These are phyloP conservation scores for Hippoglossus hippoglossus DNA, from an alignment of 2,797 vertebrate genomes.

Conservation along the genomic window DNA sequence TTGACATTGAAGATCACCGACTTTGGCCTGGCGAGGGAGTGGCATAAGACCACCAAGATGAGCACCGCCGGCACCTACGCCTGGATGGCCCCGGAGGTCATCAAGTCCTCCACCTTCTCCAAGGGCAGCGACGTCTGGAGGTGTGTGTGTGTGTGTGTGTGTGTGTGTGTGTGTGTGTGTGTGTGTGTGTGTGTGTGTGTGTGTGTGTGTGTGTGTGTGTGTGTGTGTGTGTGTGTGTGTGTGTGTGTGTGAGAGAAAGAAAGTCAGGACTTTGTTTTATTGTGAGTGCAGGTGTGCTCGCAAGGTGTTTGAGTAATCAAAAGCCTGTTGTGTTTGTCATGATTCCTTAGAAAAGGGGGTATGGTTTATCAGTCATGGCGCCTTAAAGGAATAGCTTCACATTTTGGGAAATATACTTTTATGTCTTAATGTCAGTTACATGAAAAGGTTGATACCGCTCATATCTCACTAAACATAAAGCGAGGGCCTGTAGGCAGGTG, in stretches of 20 bases:
- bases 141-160: constrained; percentile 45
- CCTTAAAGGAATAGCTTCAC: neutral
- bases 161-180: neutral
- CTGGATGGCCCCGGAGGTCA: constrained; percentile 95
- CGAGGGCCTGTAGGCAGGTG: too few species aligned
- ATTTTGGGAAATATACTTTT: neutral
- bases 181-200: too few species aligned
- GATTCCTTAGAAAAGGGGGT: neutral
- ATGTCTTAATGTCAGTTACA: neutral
- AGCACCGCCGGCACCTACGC: constrained; percentile 92
- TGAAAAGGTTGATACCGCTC: neutral
- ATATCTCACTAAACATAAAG: too few species aligned
- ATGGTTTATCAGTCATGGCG: neutral
- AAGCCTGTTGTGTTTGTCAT: neutral
- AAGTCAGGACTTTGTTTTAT: neutral
- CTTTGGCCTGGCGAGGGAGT: constrained; percentile 91
- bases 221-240: too few species aligned
- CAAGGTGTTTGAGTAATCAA: neutral
- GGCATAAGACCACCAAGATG: constrained; percentile 96
- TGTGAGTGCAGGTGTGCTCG: neutral
- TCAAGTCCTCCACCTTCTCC: constrained; percentile 93
- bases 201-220: too few species aligned
- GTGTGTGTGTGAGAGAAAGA: too few species aligned
- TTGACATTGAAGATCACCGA: constrained; percentile 93
- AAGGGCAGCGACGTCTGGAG: constrained; percentile 95